phyloP scores from a whole-genome alignment of 2,113 vertebrate genomes.

The Neolamprologus tretocephalus region DNA sequence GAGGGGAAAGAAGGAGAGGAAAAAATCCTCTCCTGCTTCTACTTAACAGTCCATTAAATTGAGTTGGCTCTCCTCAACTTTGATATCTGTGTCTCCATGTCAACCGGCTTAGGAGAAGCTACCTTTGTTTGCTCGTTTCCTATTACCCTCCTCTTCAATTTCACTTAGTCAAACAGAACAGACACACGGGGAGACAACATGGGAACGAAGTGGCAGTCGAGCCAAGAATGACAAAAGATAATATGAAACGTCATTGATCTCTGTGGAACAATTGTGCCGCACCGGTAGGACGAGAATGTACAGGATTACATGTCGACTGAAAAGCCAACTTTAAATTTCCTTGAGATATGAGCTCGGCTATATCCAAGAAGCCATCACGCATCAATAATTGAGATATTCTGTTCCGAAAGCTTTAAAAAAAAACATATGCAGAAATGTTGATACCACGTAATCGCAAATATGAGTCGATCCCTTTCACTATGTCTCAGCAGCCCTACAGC shows the following conservation, averaged over 20 bases:
- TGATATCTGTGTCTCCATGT: constrained; percentile 40
- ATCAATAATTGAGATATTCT: background rate
- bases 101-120: background rate
- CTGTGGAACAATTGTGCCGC: background rate
- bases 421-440: background rate
- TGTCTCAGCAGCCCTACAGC: constrained; percentile 33
- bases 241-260: constrained; percentile 7
- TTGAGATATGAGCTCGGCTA: background rate
- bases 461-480: constrained; percentile 12
- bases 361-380: background rate
- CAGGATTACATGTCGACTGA: background rate
- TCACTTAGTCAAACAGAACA: constrained; percentile 5
- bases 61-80: constrained; percentile 25
- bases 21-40: background rate
- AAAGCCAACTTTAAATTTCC: background rate
- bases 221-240: background rate
- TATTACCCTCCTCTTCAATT: constrained; percentile 28
- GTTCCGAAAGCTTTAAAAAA: background rate
- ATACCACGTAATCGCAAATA: background rate
- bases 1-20: background rate
- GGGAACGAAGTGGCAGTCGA: background rate
- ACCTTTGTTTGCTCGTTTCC: constrained; percentile 7
- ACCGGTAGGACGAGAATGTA: background rate
- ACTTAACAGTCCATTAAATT: constrained; percentile 49
- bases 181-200: background rate